A percentile compares a stretch with the other conserved stretches of the same genome.
Evolutionary conservation across 2,888 invertebrate genomes (phyloP).

Genomic region (Caenorhabditis drosophilae): DNA sequence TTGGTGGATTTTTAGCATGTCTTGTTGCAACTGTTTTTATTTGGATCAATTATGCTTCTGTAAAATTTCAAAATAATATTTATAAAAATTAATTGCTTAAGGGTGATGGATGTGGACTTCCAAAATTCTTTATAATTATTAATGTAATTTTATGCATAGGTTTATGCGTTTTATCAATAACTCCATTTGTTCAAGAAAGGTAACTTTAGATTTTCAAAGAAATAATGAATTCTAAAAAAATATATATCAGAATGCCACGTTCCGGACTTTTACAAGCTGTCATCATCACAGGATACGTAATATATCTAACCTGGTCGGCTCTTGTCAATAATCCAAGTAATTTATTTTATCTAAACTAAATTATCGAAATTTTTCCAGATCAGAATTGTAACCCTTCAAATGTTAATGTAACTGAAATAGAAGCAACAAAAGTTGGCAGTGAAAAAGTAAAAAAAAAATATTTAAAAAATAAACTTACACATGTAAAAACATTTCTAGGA

Average conservation of each 20-base stretch:
- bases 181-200: slow-evolving; percentile 90
- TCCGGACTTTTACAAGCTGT: slow-evolving; percentile 87
- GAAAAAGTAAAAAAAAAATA: neutral
- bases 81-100: too few relatives aligned
- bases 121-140: slow-evolving; percentile 95
- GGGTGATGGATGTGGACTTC: slow-evolving; percentile 78
- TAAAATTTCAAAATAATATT: too few relatives aligned
- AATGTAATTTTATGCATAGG: slow-evolving; percentile 88
- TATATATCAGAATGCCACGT: slow-evolving; percentile 61
- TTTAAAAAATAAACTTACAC: neutral
- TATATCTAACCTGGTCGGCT: slow-evolving; percentile 97
- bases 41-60: slow-evolving; percentile 87
- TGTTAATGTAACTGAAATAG: slow-evolving; percentile 16
- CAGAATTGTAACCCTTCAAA: slow-evolving; percentile 79
- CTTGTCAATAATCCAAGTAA: slow-evolving; percentile 86
- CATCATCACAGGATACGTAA: slow-evolving; percentile 87
- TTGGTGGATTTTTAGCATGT: slow-evolving; percentile 81
- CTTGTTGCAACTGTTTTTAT: slow-evolving; percentile 83
- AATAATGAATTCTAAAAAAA: too few relatives aligned
- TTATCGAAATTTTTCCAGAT: slow-evolving; percentile 73
- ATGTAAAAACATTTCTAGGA: slow-evolving; percentile 18
- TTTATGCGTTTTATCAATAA: slow-evolving; percentile 84
- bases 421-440: neutral
- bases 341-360: neutral
- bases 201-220: too few relatives aligned